A percentile compares a stretch with the other conserved stretches of the same genome.
Evolutionary conservation across 2,888 invertebrate species (phyloP).

Genomic region (Euproctis similis): DNA sequence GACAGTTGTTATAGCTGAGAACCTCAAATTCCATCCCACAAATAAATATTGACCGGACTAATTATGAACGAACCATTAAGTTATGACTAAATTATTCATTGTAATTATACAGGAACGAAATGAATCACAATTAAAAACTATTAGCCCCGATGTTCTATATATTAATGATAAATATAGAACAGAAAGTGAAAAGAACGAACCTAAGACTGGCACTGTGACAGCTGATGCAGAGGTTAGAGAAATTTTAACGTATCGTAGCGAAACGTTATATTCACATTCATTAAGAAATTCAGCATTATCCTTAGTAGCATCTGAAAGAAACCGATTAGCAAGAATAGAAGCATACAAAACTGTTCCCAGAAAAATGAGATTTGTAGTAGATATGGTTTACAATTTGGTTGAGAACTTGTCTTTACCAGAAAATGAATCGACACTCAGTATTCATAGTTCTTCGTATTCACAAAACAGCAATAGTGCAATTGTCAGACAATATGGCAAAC

Average conservation of each 20-base stretch:
- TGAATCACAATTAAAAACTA: conserved; percentile 47
- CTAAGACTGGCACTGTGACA: no score
- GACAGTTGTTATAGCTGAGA: no score
- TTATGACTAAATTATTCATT: neutral
- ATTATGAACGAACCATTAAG: no score
- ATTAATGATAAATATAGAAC: conserved; percentile 10
- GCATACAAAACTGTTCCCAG: conserved; percentile 20
- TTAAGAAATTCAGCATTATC: conserved; percentile 27
- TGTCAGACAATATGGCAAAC: neutral
- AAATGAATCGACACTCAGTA: no score
- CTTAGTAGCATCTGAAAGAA: conserved; percentile 34
- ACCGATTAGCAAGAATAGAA: conserved; percentile 23
- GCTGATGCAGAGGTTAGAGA: no score
- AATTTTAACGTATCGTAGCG: neutral
- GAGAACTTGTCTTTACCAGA: conserved; percentile 10
- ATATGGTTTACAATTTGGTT: conserved; percentile 36
- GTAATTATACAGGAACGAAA: conserved; percentile 37
- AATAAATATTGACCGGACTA: no score
- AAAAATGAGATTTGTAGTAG: conserved; percentile 38
- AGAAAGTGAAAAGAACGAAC: neutral
- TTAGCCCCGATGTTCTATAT: conserved; percentile 38
- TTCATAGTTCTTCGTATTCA: neutral
- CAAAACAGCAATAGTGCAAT: neutral
- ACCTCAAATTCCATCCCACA: no score
- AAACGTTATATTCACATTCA: conserved; percentile 6